Evolutionary conservation across 1,140 invertebrate species (phyloP).

Genomic region (Chlorops oryzae): DNA sequence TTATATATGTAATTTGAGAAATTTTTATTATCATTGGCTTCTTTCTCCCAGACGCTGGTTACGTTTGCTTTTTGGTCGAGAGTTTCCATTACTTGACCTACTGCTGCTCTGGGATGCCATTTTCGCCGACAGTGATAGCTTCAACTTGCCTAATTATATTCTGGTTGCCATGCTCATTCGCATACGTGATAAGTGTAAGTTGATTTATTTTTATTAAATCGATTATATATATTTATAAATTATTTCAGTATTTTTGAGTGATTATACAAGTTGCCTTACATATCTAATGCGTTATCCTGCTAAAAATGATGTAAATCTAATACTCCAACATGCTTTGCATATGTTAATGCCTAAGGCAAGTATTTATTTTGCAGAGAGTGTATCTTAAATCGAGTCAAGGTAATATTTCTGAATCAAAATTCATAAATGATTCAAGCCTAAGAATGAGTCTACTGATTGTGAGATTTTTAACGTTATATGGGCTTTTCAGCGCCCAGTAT

Average conservation of each 20-base stretch:
- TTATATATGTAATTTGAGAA: conserved; percentile 1
- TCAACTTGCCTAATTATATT: conserved; percentile 68
- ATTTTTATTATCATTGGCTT: conserved; percentile 2
- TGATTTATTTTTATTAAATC: not conserved
- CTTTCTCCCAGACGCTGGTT: conserved; percentile 65
- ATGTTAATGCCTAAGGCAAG: conserved; percentile 53
- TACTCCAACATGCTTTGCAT: conserved; percentile 59
- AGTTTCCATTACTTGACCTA: conserved; percentile 69
- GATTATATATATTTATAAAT: not conserved
- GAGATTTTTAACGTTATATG: no score
- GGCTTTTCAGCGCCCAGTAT: no score
- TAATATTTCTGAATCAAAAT: no score
- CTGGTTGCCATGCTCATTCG: conserved; percentile 70
- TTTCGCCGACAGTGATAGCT: conserved; percentile 64
- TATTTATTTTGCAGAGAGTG: not conserved
- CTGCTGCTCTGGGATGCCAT: conserved; percentile 74
- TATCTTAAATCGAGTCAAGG: not conserved
- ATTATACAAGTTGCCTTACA: conserved; percentile 59
- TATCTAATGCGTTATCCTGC: conserved; percentile 63
- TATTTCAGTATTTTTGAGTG: conserved; percentile 54
- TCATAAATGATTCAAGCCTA: no score
- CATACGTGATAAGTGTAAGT: conserved; percentile 62
- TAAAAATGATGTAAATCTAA: conserved; percentile 56
- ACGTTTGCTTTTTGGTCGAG: conserved; percentile 70
- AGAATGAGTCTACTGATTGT: not conserved